Percentiles rank a stretch among this genome's conserved stretches.
Conservation (phyloP, 2,113 vertebrate species). For the Protomyctophum bolini region DNA sequence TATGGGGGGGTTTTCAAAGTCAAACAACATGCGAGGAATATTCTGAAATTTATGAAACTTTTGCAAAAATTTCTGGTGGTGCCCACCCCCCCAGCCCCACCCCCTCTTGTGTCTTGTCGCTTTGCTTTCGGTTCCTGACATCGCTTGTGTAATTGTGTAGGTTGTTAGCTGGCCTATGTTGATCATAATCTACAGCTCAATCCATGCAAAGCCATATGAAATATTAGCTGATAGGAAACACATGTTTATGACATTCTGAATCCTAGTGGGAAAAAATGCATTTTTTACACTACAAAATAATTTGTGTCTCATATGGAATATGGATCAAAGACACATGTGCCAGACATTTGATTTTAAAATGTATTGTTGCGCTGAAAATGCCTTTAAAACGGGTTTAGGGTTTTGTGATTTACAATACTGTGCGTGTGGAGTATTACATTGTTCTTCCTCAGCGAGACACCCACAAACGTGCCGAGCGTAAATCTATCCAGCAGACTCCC, state of each 20-base stretch:
- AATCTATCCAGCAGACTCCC: background rate
- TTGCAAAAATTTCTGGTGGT: constrained; percentile 20
- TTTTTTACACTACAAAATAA: constrained; percentile 1
- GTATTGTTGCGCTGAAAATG: background rate
- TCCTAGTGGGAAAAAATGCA: background rate
- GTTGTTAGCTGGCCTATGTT: constrained; percentile 20
- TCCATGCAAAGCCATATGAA: constrained; percentile 19
- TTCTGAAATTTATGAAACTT: constrained; percentile 21
- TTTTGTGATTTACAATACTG: constrained; percentile 1
- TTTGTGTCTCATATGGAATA: background rate
- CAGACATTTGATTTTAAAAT: constrained; percentile 9
- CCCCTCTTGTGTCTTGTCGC: background rate
- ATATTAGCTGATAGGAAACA: constrained; percentile 14
- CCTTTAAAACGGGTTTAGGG: too few relatives aligned
- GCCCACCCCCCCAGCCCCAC: constrained; percentile 2
- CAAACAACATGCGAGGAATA: background rate
- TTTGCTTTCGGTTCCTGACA: constrained; percentile 39
- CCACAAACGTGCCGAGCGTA: background rate
- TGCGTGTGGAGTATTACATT: too few relatives aligned
- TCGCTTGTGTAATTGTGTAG: background rate
- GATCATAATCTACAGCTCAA: constrained; percentile 23
- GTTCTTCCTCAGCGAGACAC: too few relatives aligned
- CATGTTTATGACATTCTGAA: background rate
- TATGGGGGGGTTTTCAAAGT: background rate
- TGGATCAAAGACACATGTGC: background rate